Evolutionary conservation across 1,140 invertebrate genomes (phyloP), one percentile per base, ranked within the genome.

Genomic region (Macrobrachium nipponense): DNA sequence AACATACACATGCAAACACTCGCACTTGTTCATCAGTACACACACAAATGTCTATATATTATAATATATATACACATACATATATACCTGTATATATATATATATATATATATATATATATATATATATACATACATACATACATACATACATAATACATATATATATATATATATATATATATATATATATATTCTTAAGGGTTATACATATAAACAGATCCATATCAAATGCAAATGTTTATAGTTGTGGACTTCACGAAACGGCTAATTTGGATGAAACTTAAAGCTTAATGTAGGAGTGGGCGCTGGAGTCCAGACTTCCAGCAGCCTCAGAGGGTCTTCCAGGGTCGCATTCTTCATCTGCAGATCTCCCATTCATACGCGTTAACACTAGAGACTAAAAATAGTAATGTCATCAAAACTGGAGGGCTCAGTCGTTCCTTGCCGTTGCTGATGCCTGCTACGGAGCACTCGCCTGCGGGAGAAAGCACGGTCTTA

Each of bases 1-100:
- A 73, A 75, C 23, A 75, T 72, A 86, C 79, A 80, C 44, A 80
- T 79, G 79, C 70, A 86, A 80, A 79, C 68, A 70, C 17, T 27
- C 23, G 20, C 68, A 27, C 23, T 7, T 70, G 23, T 43, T 70
- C 68, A 23, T 36, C 36, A 70, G 11, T 27, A 70, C 68, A 66
- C 23, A 27, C 23, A 66, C 23, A 66, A 20, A 66, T 66, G 23
- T 66, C 23, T 66, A 66, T 66, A 66, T 66, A 66, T 66, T 20
- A 20, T n/a, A n/a, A 66, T 66, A 66, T 66, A 66, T 66, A 8
- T 66, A 66, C 15, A 66, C 15, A 66, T 66, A 66, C 8, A 68
- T n/a, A 70, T 27, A 70, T n/a, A 70, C 2, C 5, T 27, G 11
- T n/a, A 70, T n/a, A 10, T 27, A n/a, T 17, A 70, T 43, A 0